Base-by-base conservation (phyloP, 2,113 vertebrate species). In the Trogon surrucura region DNA sequence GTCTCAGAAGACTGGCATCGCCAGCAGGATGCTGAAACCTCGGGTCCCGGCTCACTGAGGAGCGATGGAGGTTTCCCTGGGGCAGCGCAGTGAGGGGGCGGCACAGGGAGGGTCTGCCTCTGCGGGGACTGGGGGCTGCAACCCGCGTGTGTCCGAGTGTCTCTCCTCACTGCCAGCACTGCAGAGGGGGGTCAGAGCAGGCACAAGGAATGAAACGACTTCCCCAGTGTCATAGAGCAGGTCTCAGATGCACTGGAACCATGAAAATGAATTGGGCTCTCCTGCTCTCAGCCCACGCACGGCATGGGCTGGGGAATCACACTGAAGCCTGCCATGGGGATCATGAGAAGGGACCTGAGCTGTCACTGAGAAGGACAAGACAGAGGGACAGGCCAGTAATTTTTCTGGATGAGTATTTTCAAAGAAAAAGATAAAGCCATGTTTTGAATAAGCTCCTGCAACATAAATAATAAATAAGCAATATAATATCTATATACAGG, bases 401-500 rank as follows among this genome's bases (percentile, higher is more conserved):
- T 89, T 78, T 81, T 80, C 32, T 38, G 51, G 36, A 82, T 47
- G 1, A 73, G 6, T 77, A 29, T 50, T 85, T 92, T 79, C 44
- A 77, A 88, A 80, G 34, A 38, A 70, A 82, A 81, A 58, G 22
- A 23, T 18, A 48, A 13, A 77, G 6, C 0, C 0, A 38, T 81
- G 25, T 65, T 93, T 82, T 79, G 50, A 73, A 69, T 69, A 91
- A 78, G 32, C 4, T 84, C 12, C 48, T 64, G 44, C 2, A 9
- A 81, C 48, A 89, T 86, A 74, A 95, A 91, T 86, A 88, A 90
- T 78, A 73, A 88, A 86, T 86, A 92, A 71, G 26, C 47, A 74
- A 74, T 48, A 78, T 71, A 75, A 62, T 91, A 48, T 69, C 47
- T 56, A 19, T 81, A 57, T 44, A 54, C 44, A 81, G 80, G 60